Conservation (phyloP, 2,888 invertebrate genomes). For the Morpho deidamia region DNA sequence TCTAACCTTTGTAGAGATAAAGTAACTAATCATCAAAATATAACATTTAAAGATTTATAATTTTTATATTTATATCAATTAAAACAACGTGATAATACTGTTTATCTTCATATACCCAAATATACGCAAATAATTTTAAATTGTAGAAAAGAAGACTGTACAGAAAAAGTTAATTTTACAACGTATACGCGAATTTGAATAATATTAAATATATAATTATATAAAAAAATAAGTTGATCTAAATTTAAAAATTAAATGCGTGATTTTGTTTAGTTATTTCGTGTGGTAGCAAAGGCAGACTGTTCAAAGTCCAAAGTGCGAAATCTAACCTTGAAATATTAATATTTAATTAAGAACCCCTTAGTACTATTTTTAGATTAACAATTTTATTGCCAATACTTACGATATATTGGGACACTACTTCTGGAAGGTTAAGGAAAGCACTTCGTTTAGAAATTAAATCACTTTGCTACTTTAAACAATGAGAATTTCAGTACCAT, state of each 20-base stretch:
- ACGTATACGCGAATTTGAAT: no score
- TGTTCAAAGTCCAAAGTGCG: conserved; percentile 29
- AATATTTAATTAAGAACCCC: conserved; percentile 12
- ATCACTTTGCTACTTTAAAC: neutral
- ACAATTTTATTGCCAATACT: neutral
- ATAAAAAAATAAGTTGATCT: neutral
- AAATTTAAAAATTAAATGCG: neutral
- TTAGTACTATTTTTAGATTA: conserved; percentile 5
- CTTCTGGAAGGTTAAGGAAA: neutral
- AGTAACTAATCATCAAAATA: no score
- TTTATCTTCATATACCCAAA: no score
- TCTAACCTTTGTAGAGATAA: no score
- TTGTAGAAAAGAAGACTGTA: no score
- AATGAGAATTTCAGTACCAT: neutral
- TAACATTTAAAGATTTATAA: no score
- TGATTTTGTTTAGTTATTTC: neutral
- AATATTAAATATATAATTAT: no score
- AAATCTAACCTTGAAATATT: conserved; percentile 34
- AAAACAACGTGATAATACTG: no score
- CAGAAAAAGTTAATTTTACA: no score
- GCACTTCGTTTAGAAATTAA: neutral
- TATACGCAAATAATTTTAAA: no score
- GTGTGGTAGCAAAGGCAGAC: neutral
- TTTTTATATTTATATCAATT: no score
- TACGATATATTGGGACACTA: neutral